phyloP scores from a whole-genome alignment of 2,797 vertebrate species.

The Mormyrops attenuatus region DNA sequence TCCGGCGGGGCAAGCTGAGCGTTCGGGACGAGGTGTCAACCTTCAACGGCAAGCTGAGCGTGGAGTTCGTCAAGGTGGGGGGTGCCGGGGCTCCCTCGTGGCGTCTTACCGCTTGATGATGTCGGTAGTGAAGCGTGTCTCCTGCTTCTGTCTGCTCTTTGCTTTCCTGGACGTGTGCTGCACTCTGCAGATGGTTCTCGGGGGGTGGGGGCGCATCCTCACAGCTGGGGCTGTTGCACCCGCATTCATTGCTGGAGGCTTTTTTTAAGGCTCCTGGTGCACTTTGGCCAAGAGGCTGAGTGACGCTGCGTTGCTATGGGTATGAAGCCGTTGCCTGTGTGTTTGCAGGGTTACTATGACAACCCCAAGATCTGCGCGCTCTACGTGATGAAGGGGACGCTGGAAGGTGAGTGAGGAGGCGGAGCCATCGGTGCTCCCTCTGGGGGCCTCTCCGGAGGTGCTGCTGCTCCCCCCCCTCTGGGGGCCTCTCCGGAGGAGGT shows the following conservation, averaged over 20 bases:
- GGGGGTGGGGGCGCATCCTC: background rate
- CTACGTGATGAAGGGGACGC: conserved; percentile 90
- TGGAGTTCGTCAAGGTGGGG: conserved; percentile 96
- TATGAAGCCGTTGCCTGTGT: conserved; percentile 19
- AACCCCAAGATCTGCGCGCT: conserved; percentile 97
- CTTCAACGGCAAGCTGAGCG: conserved; percentile 88
- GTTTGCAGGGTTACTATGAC: conserved; percentile 92
- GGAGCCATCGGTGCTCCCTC: background rate
- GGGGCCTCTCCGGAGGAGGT: background rate
- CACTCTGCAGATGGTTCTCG: background rate
- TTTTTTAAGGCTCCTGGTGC: background rate
- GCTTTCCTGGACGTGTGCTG: background rate
- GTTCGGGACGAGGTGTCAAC: conserved; percentile 94
- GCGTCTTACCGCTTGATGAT: background rate
- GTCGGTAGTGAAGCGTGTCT: background rate
- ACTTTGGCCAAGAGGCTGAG: background rate
- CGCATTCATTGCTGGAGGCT: background rate
- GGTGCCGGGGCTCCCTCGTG: background rate
- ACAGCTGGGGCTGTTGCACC: background rate
- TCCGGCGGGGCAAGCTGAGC: conserved; percentile 89
- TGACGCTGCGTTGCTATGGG: background rate
- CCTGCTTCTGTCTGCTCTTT: background rate
- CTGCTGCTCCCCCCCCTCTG: background rate
- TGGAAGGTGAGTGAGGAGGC: conserved; percentile 73
- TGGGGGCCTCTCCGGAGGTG: background rate